A percentile compares a stretch with the other conserved stretches of the same genome.
phyloP scores from a whole-genome alignment of 2,797 vertebrate genomes.

The Miichthys miiuy region DNA sequence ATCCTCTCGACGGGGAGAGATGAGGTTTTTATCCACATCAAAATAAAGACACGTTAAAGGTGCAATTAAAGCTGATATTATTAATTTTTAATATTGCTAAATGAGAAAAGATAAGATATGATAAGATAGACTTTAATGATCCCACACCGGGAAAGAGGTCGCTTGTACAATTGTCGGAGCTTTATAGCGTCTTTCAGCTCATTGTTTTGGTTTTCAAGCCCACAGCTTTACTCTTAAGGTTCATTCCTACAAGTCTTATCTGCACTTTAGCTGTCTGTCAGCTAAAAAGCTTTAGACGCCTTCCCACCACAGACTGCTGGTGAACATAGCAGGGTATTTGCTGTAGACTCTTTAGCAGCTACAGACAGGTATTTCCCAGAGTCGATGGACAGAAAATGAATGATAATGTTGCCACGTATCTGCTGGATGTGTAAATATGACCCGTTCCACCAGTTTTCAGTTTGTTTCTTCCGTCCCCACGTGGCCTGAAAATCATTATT shows the following conservation, averaged over 20 bases:
- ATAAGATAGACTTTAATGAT: too few relatives aligned
- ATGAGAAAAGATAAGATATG: not conserved
- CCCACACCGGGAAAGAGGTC: too few relatives aligned
- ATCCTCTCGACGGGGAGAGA: not conserved
- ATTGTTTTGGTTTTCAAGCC: not conserved
- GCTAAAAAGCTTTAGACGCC: not conserved
- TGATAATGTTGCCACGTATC: not conserved
- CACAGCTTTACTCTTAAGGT: not conserved
- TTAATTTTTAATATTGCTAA: not conserved
- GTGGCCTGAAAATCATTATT: not conserved
- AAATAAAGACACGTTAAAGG: not conserved
- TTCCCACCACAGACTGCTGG: not conserved
- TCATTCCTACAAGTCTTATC: not conserved
- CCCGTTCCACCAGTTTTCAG: not conserved
- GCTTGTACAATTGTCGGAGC: too few relatives aligned
- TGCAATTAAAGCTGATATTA: not conserved
- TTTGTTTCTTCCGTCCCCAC: not conserved
- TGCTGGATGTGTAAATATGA: not conserved
- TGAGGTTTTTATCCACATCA: not conserved
- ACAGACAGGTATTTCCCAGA: not conserved
- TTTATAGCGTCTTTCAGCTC: not conserved
- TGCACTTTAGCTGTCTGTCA: not conserved
- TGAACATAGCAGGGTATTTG: not conserved
- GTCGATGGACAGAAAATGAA: not conserved
- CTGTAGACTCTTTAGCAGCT: not conserved